Conservation (phyloP, 2,113 vertebrate genomes). For the Syngnathoides biaculeatus region DNA sequence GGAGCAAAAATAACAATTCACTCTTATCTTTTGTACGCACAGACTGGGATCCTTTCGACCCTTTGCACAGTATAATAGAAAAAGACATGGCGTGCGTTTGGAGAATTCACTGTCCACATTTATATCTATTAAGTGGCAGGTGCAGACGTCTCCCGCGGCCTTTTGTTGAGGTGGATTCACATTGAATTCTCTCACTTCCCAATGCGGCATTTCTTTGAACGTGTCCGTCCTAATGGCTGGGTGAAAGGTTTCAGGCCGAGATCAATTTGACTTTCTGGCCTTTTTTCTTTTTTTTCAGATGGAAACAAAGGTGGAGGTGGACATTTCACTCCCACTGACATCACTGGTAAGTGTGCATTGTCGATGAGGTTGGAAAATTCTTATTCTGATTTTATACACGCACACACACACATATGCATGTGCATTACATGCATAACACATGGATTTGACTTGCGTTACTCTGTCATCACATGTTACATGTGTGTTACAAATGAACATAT, state of each 20-base stretch:
- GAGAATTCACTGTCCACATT: constrained; percentile 35
- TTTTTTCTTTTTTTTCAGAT: constrained; percentile 71
- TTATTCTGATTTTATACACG: too few relatives aligned
- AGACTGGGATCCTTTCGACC: constrained; percentile 18
- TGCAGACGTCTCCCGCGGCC: constrained; percentile 8
- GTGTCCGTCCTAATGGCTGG: constrained; percentile 8
- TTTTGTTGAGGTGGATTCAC: constrained; percentile 26
- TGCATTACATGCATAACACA: too few relatives aligned
- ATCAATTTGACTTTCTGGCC: constrained; percentile 27
- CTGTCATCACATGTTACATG: too few relatives aligned
- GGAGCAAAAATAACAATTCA: constrained; percentile 24
- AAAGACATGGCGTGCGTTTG: constrained; percentile 19
- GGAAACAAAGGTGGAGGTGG: constrained; percentile 89
- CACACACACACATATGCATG: too few relatives aligned
- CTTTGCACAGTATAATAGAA: constrained; percentile 26
- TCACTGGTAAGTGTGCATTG: constrained; percentile 76
- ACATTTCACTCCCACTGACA: constrained; percentile 89
- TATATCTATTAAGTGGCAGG: constrained; percentile 30
- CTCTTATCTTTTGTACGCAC: constrained; percentile 24
- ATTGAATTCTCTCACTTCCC: constrained; percentile 10
- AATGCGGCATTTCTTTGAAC: background rate
- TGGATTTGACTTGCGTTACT: too few relatives aligned
- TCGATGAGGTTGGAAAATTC: background rate
- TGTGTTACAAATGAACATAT: too few relatives aligned
- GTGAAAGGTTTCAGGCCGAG: constrained; percentile 14